These are phyloP conservation scores for Troides helena DNA, from an alignment of 2,888 invertebrate species.

Conservation along the genomic window DNA sequence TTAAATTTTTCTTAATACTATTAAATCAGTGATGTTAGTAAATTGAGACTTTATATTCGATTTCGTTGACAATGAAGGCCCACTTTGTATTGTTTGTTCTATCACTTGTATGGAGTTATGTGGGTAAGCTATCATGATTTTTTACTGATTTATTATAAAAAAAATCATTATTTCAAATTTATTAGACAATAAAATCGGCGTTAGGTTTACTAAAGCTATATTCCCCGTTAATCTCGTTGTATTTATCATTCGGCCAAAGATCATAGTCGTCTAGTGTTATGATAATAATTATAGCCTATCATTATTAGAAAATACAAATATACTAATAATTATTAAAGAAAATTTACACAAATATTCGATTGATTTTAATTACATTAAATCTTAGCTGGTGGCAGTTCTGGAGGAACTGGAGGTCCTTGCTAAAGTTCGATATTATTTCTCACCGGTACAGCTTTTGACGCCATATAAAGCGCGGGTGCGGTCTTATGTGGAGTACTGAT, in stretches of 20 bases:
- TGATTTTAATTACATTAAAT: too few species aligned
- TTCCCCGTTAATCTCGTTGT: neutral
- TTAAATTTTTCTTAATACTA: constrained; percentile 28
- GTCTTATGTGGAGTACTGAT: too few species aligned
- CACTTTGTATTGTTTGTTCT: constrained; percentile 46
- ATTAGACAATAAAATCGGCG: neutral
- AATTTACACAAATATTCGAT: neutral
- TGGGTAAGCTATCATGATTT: constrained; percentile 44
- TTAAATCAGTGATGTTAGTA: constrained; percentile 33
- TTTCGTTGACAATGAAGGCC: constrained; percentile 46
- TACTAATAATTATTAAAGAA: neutral
- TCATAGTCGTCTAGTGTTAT: neutral
- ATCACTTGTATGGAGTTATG: constrained; percentile 47
- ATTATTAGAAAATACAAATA: neutral
- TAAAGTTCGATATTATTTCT: too few species aligned
- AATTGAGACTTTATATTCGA: constrained; percentile 25
- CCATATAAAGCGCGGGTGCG: too few species aligned
- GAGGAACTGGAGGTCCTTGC: too few species aligned
- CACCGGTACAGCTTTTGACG: too few species aligned
- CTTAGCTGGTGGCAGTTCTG: too few species aligned
- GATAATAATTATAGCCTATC: neutral
- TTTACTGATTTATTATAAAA: neutral
- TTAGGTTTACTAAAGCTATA: neutral
- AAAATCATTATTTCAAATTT: neutral
- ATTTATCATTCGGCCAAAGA: constrained; percentile 14